A percentile compares a stretch with the other conserved stretches of the same genome.
These are phyloP conservation scores for Drosophila colorata DNA, from an alignment of 2,888 invertebrate genomes.

Conservation along the genomic window DNA sequence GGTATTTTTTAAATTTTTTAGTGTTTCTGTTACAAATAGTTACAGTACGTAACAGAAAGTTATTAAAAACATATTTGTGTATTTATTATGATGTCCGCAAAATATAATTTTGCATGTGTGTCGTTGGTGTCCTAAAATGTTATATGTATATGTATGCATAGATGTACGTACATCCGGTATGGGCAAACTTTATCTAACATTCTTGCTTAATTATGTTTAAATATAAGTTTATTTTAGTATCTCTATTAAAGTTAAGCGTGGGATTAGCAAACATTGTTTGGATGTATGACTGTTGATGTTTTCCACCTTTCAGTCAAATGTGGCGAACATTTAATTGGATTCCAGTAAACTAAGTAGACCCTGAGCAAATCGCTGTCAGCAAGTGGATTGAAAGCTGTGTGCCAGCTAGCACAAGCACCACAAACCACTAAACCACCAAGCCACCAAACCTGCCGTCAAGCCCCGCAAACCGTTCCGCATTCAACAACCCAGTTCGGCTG, in stretches of 20 bases:
- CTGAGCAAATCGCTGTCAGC: conserved; percentile 8
- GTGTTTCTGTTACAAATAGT: no score
- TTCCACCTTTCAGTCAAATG: neutral
- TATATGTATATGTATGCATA: no score
- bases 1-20: no score
- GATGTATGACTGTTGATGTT: neutral
- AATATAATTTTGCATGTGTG: no score
- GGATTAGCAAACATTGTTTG: neutral
- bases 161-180: no score
- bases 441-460: conserved; percentile 1
- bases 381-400: conserved; percentile 8
- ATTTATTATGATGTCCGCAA: no score
- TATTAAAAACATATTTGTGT: no score
- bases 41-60: no score
- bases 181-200: neutral
- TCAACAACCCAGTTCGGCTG: conserved; percentile 31
- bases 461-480: conserved; percentile 2
- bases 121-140: no score
- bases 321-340: conserved; percentile 5
- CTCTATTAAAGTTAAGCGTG: neutral
- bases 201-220: neutral
- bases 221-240: neutral
- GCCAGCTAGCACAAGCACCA: neutral
- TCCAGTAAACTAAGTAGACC: conserved; percentile 2
- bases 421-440: conserved; percentile 14